Conservation (phyloP, 2,113 vertebrate genomes). For the Butorides virescens region DNA sequence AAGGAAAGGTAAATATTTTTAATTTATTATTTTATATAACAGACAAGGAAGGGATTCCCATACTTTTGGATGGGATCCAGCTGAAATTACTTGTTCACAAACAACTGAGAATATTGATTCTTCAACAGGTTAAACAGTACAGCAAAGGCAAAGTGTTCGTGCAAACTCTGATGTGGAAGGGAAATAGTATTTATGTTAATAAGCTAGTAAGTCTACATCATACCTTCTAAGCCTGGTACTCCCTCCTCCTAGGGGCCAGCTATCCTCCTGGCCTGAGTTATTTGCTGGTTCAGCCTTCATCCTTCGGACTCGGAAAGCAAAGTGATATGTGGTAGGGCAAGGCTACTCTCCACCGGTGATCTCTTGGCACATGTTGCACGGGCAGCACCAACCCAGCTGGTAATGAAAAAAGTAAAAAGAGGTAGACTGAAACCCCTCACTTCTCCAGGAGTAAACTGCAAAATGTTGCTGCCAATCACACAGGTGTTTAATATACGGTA, state of each 20-base stretch:
- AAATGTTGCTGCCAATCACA: not conserved
- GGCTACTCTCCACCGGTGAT: not conserved
- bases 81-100: not conserved
- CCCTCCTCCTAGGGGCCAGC: not conserved
- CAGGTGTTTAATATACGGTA: not conserved
- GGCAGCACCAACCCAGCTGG: not conserved
- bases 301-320: not conserved
- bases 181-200: not conserved
- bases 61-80: not conserved
- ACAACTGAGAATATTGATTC: not conserved
- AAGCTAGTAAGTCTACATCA: not conserved
- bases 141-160: not conserved
- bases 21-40: not conserved
- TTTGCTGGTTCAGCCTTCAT: not conserved
- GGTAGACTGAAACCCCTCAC: not conserved
- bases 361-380: not conserved
- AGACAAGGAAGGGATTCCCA: not conserved
- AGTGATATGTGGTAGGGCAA: not conserved
- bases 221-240: not conserved
- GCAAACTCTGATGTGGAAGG: not conserved
- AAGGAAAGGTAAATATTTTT: not conserved
- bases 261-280: not conserved
- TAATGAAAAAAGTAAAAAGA: not conserved
- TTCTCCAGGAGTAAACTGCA: not conserved
- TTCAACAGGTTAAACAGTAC: not conserved